These are phyloP conservation scores for Rhyacichthys aspro DNA, from an alignment of 2,797 vertebrate species.

Conservation along the genomic window DNA sequence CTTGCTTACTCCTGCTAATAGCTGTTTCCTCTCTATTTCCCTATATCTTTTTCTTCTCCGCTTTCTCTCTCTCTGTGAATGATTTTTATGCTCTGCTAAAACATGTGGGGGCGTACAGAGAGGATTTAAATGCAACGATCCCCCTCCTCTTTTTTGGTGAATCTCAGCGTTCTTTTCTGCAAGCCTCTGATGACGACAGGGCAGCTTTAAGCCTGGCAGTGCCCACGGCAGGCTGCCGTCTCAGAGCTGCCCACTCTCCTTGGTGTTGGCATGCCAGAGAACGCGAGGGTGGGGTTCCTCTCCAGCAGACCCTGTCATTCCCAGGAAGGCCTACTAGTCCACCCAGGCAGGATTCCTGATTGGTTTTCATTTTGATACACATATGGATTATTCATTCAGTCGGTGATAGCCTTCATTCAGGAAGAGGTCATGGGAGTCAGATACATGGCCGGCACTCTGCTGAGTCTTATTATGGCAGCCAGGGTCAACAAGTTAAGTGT, in stretches of 20 bases:
- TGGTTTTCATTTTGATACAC: slow-evolving; percentile 69
- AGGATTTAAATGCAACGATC: slow-evolving; percentile 85
- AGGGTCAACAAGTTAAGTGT: slow-evolving; percentile 68
- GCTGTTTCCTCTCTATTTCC: slow-evolving; percentile 80
- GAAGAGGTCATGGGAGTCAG: slow-evolving; percentile 39
- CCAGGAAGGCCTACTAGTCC: slow-evolving; percentile 85
- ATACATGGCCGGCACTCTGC: slow-evolving; percentile 39
- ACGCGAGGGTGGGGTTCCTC: slow-evolving; percentile 85
- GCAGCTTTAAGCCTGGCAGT: slow-evolving; percentile 85
- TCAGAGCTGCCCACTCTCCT: slow-evolving; percentile 85
- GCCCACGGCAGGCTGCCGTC: slow-evolving; percentile 86
- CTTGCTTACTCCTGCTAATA: slow-evolving; percentile 83
- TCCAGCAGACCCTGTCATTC: slow-evolving; percentile 84
- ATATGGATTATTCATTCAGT: too few species aligned
- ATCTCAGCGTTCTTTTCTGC: slow-evolving; percentile 81
- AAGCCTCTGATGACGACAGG: slow-evolving; percentile 84
- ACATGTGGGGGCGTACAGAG: slow-evolving; percentile 85
- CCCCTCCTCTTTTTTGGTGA: slow-evolving; percentile 77
- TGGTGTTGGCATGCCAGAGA: slow-evolving; percentile 78
- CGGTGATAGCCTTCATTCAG: slow-evolving; percentile 53
- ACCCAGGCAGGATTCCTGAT: slow-evolving; percentile 84
- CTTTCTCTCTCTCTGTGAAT: slow-evolving; percentile 81
- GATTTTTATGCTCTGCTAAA: slow-evolving; percentile 88
- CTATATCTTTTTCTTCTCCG: slow-evolving; percentile 73
- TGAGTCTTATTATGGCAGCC: slow-evolving; percentile 41